These are phyloP conservation scores for Crotalus viridis DNA, from an alignment of 2,113 vertebrate genomes.

Conservation along the genomic window DNA sequence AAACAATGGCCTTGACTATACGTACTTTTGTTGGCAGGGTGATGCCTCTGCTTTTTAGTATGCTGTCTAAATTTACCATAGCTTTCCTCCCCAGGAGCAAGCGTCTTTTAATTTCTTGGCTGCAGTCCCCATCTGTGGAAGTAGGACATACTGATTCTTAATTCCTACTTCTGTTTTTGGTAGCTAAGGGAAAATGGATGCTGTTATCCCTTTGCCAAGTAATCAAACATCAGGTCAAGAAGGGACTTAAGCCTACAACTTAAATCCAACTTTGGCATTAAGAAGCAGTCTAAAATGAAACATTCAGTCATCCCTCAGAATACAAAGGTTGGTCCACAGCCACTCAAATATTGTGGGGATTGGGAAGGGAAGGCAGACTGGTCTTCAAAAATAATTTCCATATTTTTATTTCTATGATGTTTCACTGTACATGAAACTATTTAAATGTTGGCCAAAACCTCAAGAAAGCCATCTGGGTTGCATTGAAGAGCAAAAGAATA, in stretches of 20 bases:
- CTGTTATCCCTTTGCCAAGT: not conserved
- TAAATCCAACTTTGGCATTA: not conserved
- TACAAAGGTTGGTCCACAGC: not conserved
- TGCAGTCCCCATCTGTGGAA: too few relatives aligned
- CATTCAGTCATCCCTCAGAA: not conserved
- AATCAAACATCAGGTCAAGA: not conserved
- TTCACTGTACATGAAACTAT: not conserved
- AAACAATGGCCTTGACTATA: too few relatives aligned
- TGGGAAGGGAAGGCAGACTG: not conserved
- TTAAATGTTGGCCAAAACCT: constrained; percentile 25
- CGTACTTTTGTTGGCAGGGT: too few relatives aligned
- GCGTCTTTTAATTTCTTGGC: too few relatives aligned
- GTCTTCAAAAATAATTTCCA: constrained; percentile 44
- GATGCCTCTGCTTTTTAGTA: too few relatives aligned
- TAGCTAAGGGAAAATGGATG: not conserved
- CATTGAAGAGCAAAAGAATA: constrained; percentile 57
- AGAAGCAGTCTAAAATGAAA: not conserved
- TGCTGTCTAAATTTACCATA: too few relatives aligned
- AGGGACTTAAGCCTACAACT: not conserved
- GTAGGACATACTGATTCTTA: too few relatives aligned
- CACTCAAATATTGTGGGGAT: not conserved
- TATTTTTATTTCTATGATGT: constrained; percentile 42
- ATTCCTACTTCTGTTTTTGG: not conserved
- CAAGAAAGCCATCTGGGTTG: constrained; percentile 56
- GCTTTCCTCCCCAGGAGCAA: too few relatives aligned